phyloP scores from a whole-genome alignment of 1,140 invertebrate genomes.

The Drosophila murphyi region DNA sequence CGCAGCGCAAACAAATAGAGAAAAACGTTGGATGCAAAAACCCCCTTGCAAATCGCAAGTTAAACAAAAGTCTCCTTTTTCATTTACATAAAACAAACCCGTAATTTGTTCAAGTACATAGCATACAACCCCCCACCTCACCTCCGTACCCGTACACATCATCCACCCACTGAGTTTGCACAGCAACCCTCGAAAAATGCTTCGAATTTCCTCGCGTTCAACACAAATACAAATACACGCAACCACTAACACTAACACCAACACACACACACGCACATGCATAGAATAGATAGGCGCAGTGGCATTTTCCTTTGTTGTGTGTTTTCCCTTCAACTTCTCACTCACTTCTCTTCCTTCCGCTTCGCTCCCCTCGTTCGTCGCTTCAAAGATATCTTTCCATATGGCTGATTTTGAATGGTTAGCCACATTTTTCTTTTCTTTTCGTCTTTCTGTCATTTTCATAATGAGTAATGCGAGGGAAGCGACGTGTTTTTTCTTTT shows the following conservation, averaged over 20 bases:
- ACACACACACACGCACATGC: constrained; percentile 19
- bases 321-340: constrained; percentile 36
- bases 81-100: constrained; percentile 55
- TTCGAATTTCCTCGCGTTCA: constrained; percentile 32
- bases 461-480: constrained; percentile 67
- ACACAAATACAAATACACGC: constrained; percentile 23
- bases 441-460: constrained; percentile 55
- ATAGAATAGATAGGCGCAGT: constrained; percentile 6
- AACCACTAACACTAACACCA: constrained; percentile 42
- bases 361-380: constrained; percentile 10
- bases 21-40: background rate
- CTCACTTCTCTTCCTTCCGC: background rate
- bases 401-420: constrained; percentile 75
- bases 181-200: constrained; percentile 49
- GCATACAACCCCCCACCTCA: background rate
- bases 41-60: constrained; percentile 20
- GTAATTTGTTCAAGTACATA: constrained; percentile 57
- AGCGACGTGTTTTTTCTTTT: constrained; percentile 9
- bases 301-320: constrained; percentile 55
- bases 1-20: constrained; percentile 9
- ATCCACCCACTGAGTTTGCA: background rate
- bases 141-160: background rate
- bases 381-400: constrained; percentile 78
- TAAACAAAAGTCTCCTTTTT: constrained; percentile 33
- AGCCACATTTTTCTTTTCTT: constrained; percentile 49